Conservation (phyloP, 2,888 invertebrate species). For the Crioceris asparagi region DNA sequence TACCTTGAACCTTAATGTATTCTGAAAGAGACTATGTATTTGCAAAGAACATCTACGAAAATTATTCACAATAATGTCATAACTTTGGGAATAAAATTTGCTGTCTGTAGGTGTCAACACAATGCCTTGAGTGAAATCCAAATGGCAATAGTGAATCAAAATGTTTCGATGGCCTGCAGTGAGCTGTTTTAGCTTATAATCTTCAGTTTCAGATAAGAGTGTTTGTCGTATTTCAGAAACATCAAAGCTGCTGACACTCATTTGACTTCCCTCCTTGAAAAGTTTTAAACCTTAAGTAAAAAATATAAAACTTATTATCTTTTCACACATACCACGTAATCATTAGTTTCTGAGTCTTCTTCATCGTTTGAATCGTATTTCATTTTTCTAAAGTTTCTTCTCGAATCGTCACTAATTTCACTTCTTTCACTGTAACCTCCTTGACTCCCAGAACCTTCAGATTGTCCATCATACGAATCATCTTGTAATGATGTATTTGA, state of each 20-base stretch:
- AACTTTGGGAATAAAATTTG: slow-evolving; percentile 30
- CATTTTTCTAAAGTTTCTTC: slow-evolving; percentile 52
- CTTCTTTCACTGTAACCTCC: slow-evolving; percentile 52
- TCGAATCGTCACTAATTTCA: slow-evolving; percentile 58
- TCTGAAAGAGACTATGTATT: slow-evolving; percentile 64
- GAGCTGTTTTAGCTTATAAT: slow-evolving; percentile 46
- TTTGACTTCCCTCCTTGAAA: slow-evolving; percentile 53
- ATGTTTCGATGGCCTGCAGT: slow-evolving; percentile 63
- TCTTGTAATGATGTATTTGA: slow-evolving; percentile 32
- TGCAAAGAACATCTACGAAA: slow-evolving; percentile 60
- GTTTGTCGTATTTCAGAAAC: slow-evolving; percentile 62
- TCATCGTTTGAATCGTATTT: slow-evolving; percentile 54
- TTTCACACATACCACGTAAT: slow-evolving; percentile 42
- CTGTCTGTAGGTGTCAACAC: slow-evolving; percentile 48
- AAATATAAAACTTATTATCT: background rate
- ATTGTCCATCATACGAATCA: slow-evolving; percentile 44
- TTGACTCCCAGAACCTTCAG: slow-evolving; percentile 61
- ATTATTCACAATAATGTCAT: slow-evolving; percentile 48
- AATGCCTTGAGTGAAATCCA: slow-evolving; percentile 62
- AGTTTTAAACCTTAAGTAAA: background rate
- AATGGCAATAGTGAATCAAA: slow-evolving; percentile 63
- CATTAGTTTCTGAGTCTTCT: slow-evolving; percentile 68
- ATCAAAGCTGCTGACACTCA: slow-evolving; percentile 52
- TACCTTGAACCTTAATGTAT: slow-evolving; percentile 50
- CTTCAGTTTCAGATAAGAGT: slow-evolving; percentile 58